Base-by-base conservation (phyloP, 2,888 invertebrate species). In the Drosophila nigricruria region DNA sequence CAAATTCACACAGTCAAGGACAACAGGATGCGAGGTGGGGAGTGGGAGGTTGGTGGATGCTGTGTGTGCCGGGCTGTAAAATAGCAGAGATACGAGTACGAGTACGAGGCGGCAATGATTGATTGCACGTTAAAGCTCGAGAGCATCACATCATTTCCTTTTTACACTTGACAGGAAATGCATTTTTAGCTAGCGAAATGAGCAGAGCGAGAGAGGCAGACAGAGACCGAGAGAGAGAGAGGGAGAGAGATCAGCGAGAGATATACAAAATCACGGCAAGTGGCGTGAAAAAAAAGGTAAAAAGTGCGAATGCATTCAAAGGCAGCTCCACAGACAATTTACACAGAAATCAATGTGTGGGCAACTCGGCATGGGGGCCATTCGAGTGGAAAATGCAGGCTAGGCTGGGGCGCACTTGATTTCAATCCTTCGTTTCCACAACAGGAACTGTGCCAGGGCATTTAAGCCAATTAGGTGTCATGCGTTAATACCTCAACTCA, bases 141-240 rank as follows among this genome's bases (percentile, higher is more conserved):
- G 88, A 89, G 88, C 84, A 82, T 82, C 83, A 79, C 86, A 82
- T 88, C 88, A 88, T 87, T 87, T 87, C 86, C 86, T 85, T 85
- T 82, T 85, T 79, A 88, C 86, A 89, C 88, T 85, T 82, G 86
- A 89, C 81, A 82, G 86, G 90, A 87, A 87, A 82, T 89, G 90
- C 86, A 87, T 87, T 87, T 87, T 90, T 85, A 85, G 79, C 88
- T 77, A 70, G 80, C 70, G 77, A 88, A 87, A 88, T 87, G 88
- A 86, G 82, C 88, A 77, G 49, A 65, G 82, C 63, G 53, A 63
- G 64, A 9, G 9, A 34, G 2, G 20, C 23, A 27, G 23, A 36
- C 30, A 47, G 9, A 42, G 3, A 47, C 10, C 18, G 38, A 45
- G 18, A 36, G 32, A 34, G 36, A 12, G 30, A 30, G 45, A 30